Percentiles rank a stretch among this genome's conserved stretches.
Conservation (phyloP, 2,888 invertebrate species). For the Scaptomyza caliginosa region DNA sequence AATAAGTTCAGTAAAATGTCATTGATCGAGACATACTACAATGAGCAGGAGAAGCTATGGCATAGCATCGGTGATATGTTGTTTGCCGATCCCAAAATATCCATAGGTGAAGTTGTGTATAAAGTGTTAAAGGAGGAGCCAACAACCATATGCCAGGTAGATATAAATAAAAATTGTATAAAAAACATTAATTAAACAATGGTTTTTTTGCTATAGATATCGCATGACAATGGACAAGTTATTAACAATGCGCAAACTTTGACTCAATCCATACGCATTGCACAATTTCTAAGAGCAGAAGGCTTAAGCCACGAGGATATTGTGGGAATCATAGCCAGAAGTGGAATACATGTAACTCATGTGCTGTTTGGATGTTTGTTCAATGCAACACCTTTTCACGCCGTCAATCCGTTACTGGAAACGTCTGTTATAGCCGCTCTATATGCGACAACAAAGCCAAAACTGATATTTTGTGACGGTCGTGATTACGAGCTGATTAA, state of each 20-base stretch:
- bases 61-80: slow-evolving; percentile 3
- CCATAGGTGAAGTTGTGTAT: slow-evolving; percentile 39
- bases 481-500: slow-evolving; percentile 37
- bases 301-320: slow-evolving; percentile 55
- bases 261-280: slow-evolving; percentile 40
- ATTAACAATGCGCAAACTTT: slow-evolving; percentile 51
- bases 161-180: not conserved
- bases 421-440: slow-evolving; percentile 29
- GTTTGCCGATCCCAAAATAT: not conserved
- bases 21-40: slow-evolving; percentile 29
- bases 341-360: slow-evolving; percentile 48
- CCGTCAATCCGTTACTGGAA: slow-evolving; percentile 55
- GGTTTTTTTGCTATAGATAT: slow-evolving; percentile 34
- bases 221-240: slow-evolving; percentile 33
- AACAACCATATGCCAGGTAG: slow-evolving; percentile 35
- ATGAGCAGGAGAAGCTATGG: slow-evolving; percentile 22
- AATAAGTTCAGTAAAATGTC: slow-evolving; percentile 21
- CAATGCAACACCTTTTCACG: slow-evolving; percentile 61
- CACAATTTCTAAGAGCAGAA: slow-evolving; percentile 37
- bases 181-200: too few relatives aligned
- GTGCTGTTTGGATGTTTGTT: slow-evolving; percentile 52
- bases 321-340: slow-evolving; percentile 60
- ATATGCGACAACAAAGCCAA: slow-evolving; percentile 56
- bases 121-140: slow-evolving; percentile 29
- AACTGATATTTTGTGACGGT: slow-evolving; percentile 66